A percentile compares a stretch with the other conserved stretches of the same genome.
These are phyloP conservation scores for Otocyon megalotis DNA, from an alignment of 2,113 vertebrate genomes.

Conservation along the genomic window DNA sequence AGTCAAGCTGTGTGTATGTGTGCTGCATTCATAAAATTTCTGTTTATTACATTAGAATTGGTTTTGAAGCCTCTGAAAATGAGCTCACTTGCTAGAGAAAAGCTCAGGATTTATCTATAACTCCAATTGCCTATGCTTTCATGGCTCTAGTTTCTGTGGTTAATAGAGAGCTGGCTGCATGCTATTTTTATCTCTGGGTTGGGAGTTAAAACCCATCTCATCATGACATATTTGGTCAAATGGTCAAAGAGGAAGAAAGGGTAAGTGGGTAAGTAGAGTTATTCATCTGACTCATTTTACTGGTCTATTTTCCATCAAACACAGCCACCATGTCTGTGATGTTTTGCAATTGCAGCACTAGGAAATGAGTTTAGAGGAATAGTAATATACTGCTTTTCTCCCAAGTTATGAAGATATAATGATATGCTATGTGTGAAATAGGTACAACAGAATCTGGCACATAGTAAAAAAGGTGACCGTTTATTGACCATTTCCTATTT, in stretches of 20 bases:
- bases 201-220: not conserved
- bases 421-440: fast-evolving
- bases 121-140: not conserved
- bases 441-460: not conserved
- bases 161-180: not conserved
- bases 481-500: not conserved
- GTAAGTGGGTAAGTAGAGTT: not conserved
- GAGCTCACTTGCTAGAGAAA: conserved; percentile 42
- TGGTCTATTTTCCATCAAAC: not conserved
- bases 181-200: conserved; percentile 12
- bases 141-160: not conserved
- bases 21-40: conserved; percentile 16
- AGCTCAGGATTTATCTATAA: conserved; percentile 26
- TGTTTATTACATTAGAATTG: conserved; percentile 60
- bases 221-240: not conserved
- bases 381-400: not conserved
- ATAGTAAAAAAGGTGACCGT: not conserved
- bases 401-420: not conserved
- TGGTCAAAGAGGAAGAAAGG: not conserved
- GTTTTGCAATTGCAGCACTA: not conserved
- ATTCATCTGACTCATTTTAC: not conserved
- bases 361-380: not conserved
- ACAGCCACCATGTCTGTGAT: not conserved
- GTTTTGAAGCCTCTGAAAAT: conserved; percentile 62
- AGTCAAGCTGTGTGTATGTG: not conserved